Percentiles rank a stretch among this genome's conserved stretches.
These are phyloP conservation scores for Diploptera punctata DNA, from an alignment of 2,888 invertebrate genomes.

Conservation along the genomic window DNA sequence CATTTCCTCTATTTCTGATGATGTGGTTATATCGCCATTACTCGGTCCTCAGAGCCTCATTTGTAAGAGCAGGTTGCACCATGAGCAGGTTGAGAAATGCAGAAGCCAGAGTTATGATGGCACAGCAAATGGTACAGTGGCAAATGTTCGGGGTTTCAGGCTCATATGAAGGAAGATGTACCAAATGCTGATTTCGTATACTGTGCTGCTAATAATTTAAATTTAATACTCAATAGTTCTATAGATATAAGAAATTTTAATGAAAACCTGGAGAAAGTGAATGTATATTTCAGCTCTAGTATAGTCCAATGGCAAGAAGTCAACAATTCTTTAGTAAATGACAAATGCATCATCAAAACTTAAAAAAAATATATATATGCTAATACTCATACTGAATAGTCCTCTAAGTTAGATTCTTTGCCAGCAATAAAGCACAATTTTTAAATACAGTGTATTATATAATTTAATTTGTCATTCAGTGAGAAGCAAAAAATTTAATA, in stretches of 20 bases:
- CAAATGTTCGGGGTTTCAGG: too few species aligned
- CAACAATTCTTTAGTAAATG: neutral
- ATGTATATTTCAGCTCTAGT: constrained; percentile 8
- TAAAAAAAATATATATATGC: neutral
- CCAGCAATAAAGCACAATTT: neutral
- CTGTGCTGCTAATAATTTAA: constrained; percentile 3
- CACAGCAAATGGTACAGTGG: too few species aligned
- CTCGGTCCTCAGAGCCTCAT: too few species aligned
- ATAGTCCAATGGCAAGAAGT: neutral
- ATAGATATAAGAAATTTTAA: neutral
- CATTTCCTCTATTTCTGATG: too few species aligned
- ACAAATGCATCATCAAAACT: neutral
- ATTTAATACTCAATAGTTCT: constrained; percentile 4
- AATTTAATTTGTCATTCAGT: too few species aligned
- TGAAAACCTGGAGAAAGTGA: constrained; percentile 1
- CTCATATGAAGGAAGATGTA: too few species aligned
- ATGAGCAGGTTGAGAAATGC: too few species aligned
- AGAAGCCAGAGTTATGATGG: too few species aligned
- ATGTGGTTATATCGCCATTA: too few species aligned
- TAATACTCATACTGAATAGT: neutral
- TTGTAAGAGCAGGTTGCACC: too few species aligned
- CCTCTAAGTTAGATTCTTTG: neutral
- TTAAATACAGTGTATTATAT: neutral
- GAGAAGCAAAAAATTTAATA: too few species aligned
- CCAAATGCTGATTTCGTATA: constrained; percentile 5